Percentiles rank a stretch among this genome's conserved stretches.
Conservation (phyloP, 2,797 vertebrate genomes). For the Tauraco hartlaubi region DNA sequence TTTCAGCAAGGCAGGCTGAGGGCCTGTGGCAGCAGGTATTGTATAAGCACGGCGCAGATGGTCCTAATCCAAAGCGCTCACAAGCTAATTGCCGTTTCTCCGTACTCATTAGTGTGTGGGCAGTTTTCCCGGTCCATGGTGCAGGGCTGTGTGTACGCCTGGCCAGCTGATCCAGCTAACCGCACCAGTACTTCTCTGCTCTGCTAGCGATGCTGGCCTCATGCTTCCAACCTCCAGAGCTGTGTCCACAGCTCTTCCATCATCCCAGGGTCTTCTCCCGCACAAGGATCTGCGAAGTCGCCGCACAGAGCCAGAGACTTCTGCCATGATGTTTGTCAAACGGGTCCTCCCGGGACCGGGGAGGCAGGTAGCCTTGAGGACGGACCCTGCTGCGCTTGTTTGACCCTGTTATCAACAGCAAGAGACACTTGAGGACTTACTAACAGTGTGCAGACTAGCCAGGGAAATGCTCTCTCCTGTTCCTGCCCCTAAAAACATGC, state of each 20-base stretch:
- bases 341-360: accelerated
- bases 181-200: not conserved
- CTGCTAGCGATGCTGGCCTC: accelerated
- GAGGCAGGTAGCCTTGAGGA: not conserved
- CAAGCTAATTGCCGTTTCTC: conserved; percentile 22
- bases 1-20: not conserved
- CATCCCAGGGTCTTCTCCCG: accelerated
- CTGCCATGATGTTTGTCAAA: not conserved
- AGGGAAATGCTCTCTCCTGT: not conserved
- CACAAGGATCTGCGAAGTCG: not conserved
- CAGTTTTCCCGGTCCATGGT: not conserved
- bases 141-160: not conserved
- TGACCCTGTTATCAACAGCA: not conserved
- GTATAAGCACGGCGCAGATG: not conserved
- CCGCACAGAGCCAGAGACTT: not conserved
- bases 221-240: not conserved
- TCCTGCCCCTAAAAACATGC: not conserved
- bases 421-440: not conserved
- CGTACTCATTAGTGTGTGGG: not conserved
- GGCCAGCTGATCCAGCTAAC: not conserved
- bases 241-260: not conserved
- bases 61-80: not conserved
- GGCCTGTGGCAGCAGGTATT: not conserved
- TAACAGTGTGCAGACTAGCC: accelerated
- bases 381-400: not conserved